Evolutionary conservation across 2,797 vertebrate species (phyloP), one percentile per base, ranked within the genome.

Genomic region (Pogonophryne albipinna): DNA sequence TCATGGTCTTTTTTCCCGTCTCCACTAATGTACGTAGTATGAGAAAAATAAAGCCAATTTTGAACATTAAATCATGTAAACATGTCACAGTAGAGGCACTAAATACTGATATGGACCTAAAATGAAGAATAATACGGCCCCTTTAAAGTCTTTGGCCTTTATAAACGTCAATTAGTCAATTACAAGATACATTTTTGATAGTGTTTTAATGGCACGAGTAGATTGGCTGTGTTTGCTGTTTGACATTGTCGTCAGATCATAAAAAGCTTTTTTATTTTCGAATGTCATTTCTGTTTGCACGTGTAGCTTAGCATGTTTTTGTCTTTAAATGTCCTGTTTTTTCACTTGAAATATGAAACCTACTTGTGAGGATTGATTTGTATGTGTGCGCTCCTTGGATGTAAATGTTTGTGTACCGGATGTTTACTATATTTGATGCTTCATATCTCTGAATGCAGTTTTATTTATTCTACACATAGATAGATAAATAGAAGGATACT

Each of bases 141-240:
- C 52, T 34, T 23, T n/a, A 55, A 13, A 56, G 49, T 7, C 31
- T 53, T 10, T 45, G 13, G 10, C 17, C 17, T 56, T 9, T 8
- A n/a, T 45, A 17, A 31, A 34, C 41, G 59, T 63, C 11, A 3
- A 4, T 34, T 14, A 46, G 7, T n/a, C 13, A n/a, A 38, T 19
- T 12, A 49, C 16, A 47, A 16, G 16, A 38, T 2, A 12, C 2
- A 8, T 20, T 14, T 15, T 31, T 4, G 34, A 47, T 10, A n/a
- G 3, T 50, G 12, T 50, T 19, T 50, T 34, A 34, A 15, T 6
- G 14, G 14, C 34, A 23, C 1, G 12, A 65, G n/a, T 55, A 17
- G 27, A 56, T 42, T 31, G 44, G 56, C 63, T 56, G 1, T n/a
- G 60, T 60, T 70, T 50, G 34, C 38, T 46, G 20, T 65, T 16